Evolutionary conservation across 1,140 invertebrate species (phyloP).

Genomic region (Leptopilina clavipes): DNA sequence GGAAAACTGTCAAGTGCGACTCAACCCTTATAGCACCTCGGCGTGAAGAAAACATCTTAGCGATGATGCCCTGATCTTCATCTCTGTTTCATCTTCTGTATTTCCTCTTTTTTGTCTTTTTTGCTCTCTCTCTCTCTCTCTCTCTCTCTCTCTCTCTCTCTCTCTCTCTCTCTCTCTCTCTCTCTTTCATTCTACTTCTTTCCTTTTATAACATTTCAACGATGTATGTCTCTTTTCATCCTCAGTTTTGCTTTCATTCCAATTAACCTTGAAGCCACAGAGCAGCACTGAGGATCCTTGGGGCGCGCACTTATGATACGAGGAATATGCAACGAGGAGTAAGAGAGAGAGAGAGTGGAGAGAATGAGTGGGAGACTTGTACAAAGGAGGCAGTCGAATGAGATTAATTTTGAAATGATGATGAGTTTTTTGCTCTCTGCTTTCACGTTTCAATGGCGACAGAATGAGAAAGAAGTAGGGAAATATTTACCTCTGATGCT

Average conservation of each 20-base stretch:
- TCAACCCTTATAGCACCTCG: too few relatives aligned
- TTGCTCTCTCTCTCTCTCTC: not conserved
- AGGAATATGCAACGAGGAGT: conserved; percentile 40
- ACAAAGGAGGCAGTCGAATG: conserved; percentile 68
- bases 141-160: not conserved
- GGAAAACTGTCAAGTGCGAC: too few relatives aligned
- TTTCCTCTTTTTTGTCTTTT: conserved; percentile 41
- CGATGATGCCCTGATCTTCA: too few relatives aligned
- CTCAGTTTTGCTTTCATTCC: conserved; percentile 55
- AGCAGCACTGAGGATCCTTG: conserved; percentile 46
- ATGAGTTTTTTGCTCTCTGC: conserved; percentile 48
- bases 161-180: conserved; percentile 27
- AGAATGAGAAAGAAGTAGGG: not conserved
- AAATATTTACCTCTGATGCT: too few relatives aligned
- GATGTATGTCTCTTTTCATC: conserved; percentile 14
- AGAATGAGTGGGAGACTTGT: conserved; percentile 28
- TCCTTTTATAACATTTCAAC: conserved; percentile 31
- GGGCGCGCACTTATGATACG: conserved; percentile 45
- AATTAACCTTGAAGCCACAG: conserved; percentile 65
- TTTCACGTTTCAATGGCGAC: not conserved
- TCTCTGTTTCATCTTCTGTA: conserved; percentile 30
- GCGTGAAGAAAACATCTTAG: too few relatives aligned
- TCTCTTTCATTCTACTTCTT: conserved; percentile 35
- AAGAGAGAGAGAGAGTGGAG: not conserved
- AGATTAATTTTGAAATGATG: conserved; percentile 63